A percentile compares a stretch with the other conserved stretches of the same genome.
phyloP scores from a whole-genome alignment of 2,113 vertebrate genomes.

The Sialia sialis region DNA sequence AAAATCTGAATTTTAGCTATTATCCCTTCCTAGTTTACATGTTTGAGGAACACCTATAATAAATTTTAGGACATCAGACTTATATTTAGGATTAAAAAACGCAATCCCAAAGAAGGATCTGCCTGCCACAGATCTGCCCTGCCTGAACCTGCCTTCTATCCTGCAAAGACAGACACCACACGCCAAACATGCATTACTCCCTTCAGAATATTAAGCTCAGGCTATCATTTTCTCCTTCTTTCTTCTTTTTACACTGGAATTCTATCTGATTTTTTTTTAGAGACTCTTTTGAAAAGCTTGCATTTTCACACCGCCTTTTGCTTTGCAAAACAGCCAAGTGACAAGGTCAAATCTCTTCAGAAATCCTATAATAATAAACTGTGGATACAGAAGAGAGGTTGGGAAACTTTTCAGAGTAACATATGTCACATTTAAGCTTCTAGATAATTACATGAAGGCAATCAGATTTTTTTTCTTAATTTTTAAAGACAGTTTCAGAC shows the following conservation, averaged over 20 bases:
- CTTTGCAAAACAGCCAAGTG: background rate
- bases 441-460: background rate
- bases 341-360: background rate
- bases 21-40: background rate
- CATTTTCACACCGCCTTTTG: background rate
- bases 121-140: background rate
- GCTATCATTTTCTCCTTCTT: background rate
- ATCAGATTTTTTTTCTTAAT: background rate
- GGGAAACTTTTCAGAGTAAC: background rate
- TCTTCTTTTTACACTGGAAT: background rate
- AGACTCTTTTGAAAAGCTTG: background rate
- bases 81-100: background rate
- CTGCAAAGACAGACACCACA: background rate
- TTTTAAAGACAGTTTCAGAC: constrained; percentile 12
- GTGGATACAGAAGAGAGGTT: background rate
- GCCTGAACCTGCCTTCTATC: background rate
- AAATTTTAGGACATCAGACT: background rate
- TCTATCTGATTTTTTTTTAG: background rate
- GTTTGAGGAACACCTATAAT: background rate
- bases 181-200: background rate
- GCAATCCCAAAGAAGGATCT: background rate
- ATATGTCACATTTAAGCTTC: background rate
- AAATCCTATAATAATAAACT: background rate
- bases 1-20: background rate
- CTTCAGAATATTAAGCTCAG: background rate